phyloP scores from a whole-genome alignment of 2,113 vertebrate species.

The Mungos mungo region DNA sequence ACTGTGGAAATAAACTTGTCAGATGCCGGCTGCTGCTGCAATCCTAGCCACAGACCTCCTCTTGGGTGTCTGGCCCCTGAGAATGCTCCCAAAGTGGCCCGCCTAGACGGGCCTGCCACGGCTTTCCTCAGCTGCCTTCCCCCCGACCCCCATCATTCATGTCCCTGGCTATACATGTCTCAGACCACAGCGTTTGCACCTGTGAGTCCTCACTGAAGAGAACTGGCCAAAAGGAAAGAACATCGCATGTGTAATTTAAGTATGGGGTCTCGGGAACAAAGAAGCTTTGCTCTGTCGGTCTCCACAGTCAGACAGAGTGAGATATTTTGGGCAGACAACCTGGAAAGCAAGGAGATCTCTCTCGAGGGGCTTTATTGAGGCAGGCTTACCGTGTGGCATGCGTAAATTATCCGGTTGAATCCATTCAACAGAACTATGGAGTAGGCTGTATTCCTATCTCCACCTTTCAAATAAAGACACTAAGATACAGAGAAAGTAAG shows the following conservation, averaged over 20 bases:
- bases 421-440: not conserved
- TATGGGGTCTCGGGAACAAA: not conserved
- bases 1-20: conserved; percentile 47
- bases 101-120: not conserved
- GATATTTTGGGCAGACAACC: not conserved
- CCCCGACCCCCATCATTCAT: not conserved
- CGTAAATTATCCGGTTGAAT: not conserved
- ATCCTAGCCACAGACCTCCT: not conserved
- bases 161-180: not conserved
- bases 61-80: not conserved
- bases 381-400: not conserved
- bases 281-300: not conserved
- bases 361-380: not conserved
- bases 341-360: not conserved
- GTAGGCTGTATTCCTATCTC: not conserved
- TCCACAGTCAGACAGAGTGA: not conserved
- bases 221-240: not conserved
- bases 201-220: not conserved
- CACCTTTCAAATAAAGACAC: conserved; percentile 40
- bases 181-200: not conserved
- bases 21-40: not conserved
- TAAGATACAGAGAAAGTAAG: conserved; percentile 22
- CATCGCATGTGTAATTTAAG: not conserved
- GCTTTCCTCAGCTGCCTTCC: not conserved
- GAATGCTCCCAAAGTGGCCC: not conserved